Percentiles rank a stretch among this genome's conserved stretches.
Evolutionary conservation across 2,113 vertebrate species (phyloP).

Genomic region (Orthochromis indermauri): DNA sequence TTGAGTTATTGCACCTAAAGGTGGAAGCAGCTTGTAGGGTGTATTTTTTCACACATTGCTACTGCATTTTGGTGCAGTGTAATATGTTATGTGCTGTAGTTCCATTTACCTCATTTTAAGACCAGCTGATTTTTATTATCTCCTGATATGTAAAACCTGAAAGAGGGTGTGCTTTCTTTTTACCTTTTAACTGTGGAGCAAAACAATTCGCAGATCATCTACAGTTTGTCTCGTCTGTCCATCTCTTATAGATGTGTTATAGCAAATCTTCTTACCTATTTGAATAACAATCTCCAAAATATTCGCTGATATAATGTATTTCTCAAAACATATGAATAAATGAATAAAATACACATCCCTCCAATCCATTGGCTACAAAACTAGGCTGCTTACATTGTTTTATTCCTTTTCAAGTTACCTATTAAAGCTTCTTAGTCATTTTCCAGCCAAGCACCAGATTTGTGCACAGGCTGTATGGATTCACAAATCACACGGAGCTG

Average conservation of each 20-base stretch:
- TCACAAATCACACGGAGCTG: neutral
- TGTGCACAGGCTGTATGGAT: neutral
- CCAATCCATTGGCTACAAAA: neutral
- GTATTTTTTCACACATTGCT: neutral
- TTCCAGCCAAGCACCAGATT: neutral
- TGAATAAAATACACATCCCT: neutral
- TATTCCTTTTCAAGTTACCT: neutral
- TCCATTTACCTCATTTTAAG: neutral
- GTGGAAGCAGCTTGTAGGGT: neutral
- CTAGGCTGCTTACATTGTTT: neutral
- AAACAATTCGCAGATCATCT: neutral
- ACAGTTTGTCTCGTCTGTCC: neutral
- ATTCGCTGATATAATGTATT: neutral
- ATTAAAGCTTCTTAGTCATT: neutral
- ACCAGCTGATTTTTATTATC: neutral
- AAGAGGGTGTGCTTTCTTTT: neutral
- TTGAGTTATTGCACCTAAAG: neutral
- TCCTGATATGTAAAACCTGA: neutral
- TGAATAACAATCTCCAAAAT: neutral
- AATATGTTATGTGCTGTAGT: neutral
- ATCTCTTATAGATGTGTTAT: neutral
- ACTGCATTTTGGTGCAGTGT: neutral
- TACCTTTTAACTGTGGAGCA: neutral
- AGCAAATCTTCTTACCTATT: neutral
- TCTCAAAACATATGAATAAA: neutral